Conservation (phyloP, 2,888 invertebrate genomes). For the Gerris lacustris region DNA sequence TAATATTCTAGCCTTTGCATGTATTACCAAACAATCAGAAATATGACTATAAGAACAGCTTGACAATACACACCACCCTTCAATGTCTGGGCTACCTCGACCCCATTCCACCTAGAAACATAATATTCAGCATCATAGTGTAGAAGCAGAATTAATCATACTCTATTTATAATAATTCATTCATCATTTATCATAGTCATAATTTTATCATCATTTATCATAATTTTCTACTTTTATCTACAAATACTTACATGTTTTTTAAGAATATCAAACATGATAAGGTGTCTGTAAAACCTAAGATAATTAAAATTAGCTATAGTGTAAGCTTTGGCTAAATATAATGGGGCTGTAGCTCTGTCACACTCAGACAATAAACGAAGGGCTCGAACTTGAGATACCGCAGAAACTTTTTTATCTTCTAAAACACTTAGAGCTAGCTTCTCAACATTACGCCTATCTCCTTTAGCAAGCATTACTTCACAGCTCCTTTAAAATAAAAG, state of each 20-base stretch:
- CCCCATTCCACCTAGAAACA: neutral
- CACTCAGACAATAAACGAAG: slow-evolving; percentile 54
- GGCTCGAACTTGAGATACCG: slow-evolving; percentile 49
- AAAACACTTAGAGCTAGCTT: slow-evolving; percentile 39
- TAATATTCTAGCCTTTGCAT: neutral
- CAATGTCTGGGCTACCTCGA: neutral
- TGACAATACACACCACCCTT: neutral
- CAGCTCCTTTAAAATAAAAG: slow-evolving; percentile 32
- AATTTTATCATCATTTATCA: too few relatives aligned
- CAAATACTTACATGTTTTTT: slow-evolving; percentile 34
- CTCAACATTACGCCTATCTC: slow-evolving; percentile 36
- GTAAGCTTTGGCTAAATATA: slow-evolving; percentile 54
- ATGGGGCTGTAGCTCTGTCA: slow-evolving; percentile 40
- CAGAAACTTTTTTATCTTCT: slow-evolving; percentile 33
- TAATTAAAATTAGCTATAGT: slow-evolving; percentile 60
- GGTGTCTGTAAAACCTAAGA: slow-evolving; percentile 49
- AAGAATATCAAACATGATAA: slow-evolving; percentile 5
- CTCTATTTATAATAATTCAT: too few relatives aligned
- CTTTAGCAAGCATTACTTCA: slow-evolving; percentile 37
- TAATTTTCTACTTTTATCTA: too few relatives aligned
- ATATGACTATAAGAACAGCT: neutral
- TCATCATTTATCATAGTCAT: too few relatives aligned
- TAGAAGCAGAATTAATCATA: too few relatives aligned
- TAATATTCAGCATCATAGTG: too few relatives aligned
- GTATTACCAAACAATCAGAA: neutral